A percentile compares a stretch with the other conserved stretches of the same genome.
Conservation (phyloP, 1,140 invertebrate species). For the Aphelinus certus region DNA sequence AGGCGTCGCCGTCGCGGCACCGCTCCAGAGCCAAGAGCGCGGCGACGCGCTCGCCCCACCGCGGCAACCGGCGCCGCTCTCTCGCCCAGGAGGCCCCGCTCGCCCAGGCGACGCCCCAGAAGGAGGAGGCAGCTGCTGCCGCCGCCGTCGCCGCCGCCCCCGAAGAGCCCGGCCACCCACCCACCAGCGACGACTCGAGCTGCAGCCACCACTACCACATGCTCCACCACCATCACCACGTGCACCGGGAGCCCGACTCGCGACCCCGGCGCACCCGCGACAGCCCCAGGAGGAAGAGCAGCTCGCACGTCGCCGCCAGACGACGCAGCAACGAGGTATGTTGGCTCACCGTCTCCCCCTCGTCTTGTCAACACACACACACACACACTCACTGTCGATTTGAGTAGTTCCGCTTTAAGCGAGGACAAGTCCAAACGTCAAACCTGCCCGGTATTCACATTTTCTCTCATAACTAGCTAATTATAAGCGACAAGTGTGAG, state of each 20-base stretch:
- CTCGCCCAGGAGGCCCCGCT: not conserved
- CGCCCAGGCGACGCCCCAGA: conserved; percentile 53
- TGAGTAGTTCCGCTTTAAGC: not conserved
- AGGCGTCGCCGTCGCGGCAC: conserved; percentile 57
- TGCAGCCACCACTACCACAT: conserved; percentile 65
- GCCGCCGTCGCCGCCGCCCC: conserved; percentile 47
- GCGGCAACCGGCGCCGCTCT: conserved; percentile 51
- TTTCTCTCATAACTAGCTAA: too few relatives aligned
- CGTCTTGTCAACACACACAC: not conserved
- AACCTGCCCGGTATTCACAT: too few relatives aligned
- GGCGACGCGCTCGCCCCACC: conserved; percentile 52
- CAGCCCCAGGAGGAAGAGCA: conserved; percentile 73
- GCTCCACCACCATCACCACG: conserved; percentile 60
- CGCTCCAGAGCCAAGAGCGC: conserved; percentile 60
- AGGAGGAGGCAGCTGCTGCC: conserved; percentile 56
- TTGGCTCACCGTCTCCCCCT: not conserved
- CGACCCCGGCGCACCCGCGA: conserved; percentile 73
- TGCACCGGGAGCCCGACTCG: conserved; percentile 54
- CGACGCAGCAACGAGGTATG: conserved; percentile 61
- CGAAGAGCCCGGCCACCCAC: conserved; percentile 66
- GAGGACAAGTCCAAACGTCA: not conserved
- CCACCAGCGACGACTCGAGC: conserved; percentile 77
- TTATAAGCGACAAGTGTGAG: too few relatives aligned
- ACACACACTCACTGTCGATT: not conserved
- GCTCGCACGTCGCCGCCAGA: conserved; percentile 57